Conservation (phyloP, 2,888 invertebrate genomes). For the Oeneis ivallda region DNA sequence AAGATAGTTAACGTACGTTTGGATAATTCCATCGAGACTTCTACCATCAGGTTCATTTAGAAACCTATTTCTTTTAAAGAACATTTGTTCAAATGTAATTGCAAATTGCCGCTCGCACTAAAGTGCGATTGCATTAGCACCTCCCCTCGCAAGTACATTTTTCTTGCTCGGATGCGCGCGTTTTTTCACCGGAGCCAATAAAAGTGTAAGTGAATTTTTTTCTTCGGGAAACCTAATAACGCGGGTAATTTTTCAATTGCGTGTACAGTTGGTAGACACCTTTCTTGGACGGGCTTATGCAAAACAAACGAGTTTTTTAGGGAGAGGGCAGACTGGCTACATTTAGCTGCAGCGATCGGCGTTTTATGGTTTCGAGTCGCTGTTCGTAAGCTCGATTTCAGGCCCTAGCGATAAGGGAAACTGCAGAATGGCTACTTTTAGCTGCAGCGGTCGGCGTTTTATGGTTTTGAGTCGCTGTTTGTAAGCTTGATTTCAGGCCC, state of each 20-base stretch:
- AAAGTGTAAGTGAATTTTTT: constrained; percentile 67
- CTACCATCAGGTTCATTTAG: neutral
- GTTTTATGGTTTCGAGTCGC: too few relatives aligned
- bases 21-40: neutral
- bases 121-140: constrained; percentile 62
- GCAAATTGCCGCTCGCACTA: constrained; percentile 61
- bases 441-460: too few relatives aligned
- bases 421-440: too few relatives aligned
- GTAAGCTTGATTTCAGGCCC: too few relatives aligned
- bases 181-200: constrained; percentile 56
- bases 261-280: constrained; percentile 50
- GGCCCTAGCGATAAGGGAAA: too few relatives aligned
- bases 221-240: constrained; percentile 71
- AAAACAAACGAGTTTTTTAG: neutral
- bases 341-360: too few relatives aligned
- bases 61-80: constrained; percentile 10
- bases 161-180: constrained; percentile 55
- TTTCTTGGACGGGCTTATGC: constrained; percentile 51
- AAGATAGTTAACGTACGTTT: neutral
- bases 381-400: too few relatives aligned
- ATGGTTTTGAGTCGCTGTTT: too few relatives aligned
- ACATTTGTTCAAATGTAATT: constrained; percentile 49
- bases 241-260: constrained; percentile 80
- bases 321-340: too few relatives aligned
- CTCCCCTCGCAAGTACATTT: constrained; percentile 60